A percentile compares a stretch with the other conserved stretches of the same genome.
phyloP scores from a whole-genome alignment of 2,797 vertebrate species.

The Erpetoichthys calabaricus region DNA sequence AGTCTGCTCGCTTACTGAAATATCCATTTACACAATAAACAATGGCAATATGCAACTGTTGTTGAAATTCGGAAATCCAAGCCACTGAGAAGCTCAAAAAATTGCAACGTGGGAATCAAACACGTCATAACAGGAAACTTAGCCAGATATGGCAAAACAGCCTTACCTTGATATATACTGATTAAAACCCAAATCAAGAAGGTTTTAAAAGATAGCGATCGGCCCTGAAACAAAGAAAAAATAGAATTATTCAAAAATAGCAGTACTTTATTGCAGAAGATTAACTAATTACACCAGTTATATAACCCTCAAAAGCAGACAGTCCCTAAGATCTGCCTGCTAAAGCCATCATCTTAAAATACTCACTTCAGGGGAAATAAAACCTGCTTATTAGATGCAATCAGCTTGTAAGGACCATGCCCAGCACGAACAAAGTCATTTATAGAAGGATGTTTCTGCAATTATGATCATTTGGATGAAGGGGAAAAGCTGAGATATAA shows the following conservation, averaged over 20 bases:
- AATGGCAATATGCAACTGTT: constrained; percentile 35
- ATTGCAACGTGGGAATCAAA: constrained; percentile 11
- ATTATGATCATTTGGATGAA: no score
- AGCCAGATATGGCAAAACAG: neutral
- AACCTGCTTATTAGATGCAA: no score
- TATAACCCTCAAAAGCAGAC: neutral
- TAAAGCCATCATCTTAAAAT: no score
- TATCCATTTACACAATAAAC: constrained; percentile 39
- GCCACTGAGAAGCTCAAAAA: constrained; percentile 22
- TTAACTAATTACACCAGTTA: no score
- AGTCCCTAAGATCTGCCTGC: neutral
- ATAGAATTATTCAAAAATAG: constrained; percentile 9
- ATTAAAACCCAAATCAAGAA: constrained; percentile 94
- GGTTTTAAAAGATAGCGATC: constrained; percentile 92
- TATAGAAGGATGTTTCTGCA: no score
- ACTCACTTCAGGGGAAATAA: no score
- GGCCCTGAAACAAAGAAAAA: constrained; percentile 57
- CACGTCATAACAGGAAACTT: constrained; percentile 4
- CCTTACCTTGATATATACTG: constrained; percentile 92
- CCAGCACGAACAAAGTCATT: no score
- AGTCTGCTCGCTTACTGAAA: constrained; percentile 23
- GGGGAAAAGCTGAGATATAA: no score
- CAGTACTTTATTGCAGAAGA: constrained; percentile 2
- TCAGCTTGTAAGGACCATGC: no score
- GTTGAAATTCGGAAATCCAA: constrained; percentile 39